Conservation (phyloP, 2,888 invertebrate species). For the Brachylomia viminalis region DNA sequence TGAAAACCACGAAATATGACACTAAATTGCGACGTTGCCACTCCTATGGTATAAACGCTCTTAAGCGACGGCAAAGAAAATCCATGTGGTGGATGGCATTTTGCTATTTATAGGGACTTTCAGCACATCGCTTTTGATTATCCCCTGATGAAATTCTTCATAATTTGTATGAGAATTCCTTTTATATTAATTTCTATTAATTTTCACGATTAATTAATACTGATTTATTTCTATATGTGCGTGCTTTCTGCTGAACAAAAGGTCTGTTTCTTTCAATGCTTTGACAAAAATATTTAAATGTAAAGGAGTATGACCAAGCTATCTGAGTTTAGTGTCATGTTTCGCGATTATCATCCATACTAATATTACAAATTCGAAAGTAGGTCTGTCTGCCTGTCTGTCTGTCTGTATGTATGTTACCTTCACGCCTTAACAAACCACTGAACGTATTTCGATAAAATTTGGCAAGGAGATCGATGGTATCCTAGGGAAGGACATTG, state of each 20-base stretch:
- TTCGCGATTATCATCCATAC: not conserved
- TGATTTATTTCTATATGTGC: not conserved
- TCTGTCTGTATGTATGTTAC: no score
- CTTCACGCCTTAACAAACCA: no score
- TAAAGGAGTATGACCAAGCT: no score
- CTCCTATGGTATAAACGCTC: no score
- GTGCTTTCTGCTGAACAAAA: not conserved
- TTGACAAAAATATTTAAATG: not conserved
- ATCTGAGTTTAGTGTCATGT: not conserved
- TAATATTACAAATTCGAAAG: no score
- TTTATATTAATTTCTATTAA: conserved; percentile 24
- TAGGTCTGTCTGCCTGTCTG: no score
- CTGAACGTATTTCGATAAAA: no score
- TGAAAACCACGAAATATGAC: no score
- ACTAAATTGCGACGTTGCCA: no score
- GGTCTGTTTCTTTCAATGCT: not conserved
- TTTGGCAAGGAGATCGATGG: no score
- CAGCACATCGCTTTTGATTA: conserved; percentile 40
- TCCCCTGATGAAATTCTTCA: conserved; percentile 44
- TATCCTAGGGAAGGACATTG: no score
- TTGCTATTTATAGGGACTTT: conserved; percentile 59
- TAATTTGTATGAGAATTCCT: conserved; percentile 31
- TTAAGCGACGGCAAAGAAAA: conserved; percentile 29
- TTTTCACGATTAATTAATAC: conserved; percentile 20
- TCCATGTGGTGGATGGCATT: conserved; percentile 54